Evolutionary conservation across 2,888 invertebrate genomes (phyloP), one percentile per base, ranked within the genome.

Genomic region (Poecilobothrus nobilitatus): DNA sequence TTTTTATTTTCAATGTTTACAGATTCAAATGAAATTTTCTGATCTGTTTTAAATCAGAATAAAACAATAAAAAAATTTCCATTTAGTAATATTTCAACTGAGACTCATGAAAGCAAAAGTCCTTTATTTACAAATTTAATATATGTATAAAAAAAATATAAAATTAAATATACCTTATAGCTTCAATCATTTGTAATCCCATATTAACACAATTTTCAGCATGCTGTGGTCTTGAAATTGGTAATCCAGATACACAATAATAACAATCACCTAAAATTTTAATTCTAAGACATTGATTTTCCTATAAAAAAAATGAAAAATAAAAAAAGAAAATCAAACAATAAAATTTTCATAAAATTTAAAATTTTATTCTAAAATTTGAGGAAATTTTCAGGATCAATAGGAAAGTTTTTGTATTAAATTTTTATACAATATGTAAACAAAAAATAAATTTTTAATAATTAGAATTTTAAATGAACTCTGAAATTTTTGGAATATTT

Each of bases 251-350:
- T 10, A 96, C 95, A 79, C 95, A 95, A 82, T 96, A 96, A 83
- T 97, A 97, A 79, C 96, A 97, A 81, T 97, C 96, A 0, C 96
- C 96, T 8, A 97, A 86, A 74, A 97, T 96, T 84, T 97, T 97
- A 77, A 97, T 97, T 68, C 96, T 85, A 89, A 96, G 91, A 80
- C 95, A 96, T 79, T 96, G 95, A 80, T 95, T 94, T 76, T 95
- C 94, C 95, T 96, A 83, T 18, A 79, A 80, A 72, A 69, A 75
- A 72, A 68, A 65, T 20, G 10, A 34, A 15, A 67, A 63, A 27
- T 27, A 27, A 27, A 27, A 53, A 2, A 27, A 27, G 27, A 27
- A 27, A 4, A 27, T 27, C n/a, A 44, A 53, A 22, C 22, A 61
- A 20, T 63, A 37, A 66, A 22, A 20, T 62, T 22, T 64, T 2